Percentiles rank a stretch among this genome's conserved stretches.
Conservation (phyloP, 2,888 invertebrate species). For the Incurvaria masculella region DNA sequence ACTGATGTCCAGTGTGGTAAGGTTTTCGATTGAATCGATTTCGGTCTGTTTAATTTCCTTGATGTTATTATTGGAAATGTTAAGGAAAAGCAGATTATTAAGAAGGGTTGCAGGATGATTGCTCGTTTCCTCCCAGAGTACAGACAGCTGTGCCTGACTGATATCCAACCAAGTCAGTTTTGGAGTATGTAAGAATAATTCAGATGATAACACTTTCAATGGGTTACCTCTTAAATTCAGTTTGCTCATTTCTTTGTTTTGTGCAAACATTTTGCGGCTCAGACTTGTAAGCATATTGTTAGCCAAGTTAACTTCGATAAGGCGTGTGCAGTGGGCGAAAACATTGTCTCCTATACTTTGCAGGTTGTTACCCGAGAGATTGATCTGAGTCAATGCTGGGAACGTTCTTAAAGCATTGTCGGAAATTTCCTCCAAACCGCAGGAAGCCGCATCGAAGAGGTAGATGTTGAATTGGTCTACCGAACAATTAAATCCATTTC, state of each 20-base stretch:
- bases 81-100: conserved; percentile 54
- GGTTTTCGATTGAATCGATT: conserved; percentile 53
- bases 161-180: conserved; percentile 65
- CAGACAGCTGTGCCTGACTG: conserved; percentile 64
- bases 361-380: conserved; percentile 65
- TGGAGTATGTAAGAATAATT: conserved; percentile 62
- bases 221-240: conserved; percentile 72
- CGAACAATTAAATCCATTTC: conserved; percentile 61
- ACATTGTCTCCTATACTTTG: conserved; percentile 53
- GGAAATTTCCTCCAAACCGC: conserved; percentile 62
- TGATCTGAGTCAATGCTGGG: conserved; percentile 64
- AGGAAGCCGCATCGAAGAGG: conserved; percentile 70
- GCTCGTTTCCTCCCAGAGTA: conserved; percentile 61
- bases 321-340: conserved; percentile 52
- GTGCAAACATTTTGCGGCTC: conserved; percentile 61
- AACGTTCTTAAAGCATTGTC: conserved; percentile 67
- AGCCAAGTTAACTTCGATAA: conserved; percentile 69
- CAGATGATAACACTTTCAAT: conserved; percentile 61
- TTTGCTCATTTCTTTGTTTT: conserved; percentile 62
- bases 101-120: conserved; percentile 42
- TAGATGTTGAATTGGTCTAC: conserved; percentile 62
- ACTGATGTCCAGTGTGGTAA: conserved; percentile 59
- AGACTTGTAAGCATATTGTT: conserved; percentile 64
- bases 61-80: conserved; percentile 60
- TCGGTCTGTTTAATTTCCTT: conserved; percentile 56